These are phyloP conservation scores for Synanthedon andrenaeformis DNA, from an alignment of 2,888 invertebrate species.

Conservation along the genomic window DNA sequence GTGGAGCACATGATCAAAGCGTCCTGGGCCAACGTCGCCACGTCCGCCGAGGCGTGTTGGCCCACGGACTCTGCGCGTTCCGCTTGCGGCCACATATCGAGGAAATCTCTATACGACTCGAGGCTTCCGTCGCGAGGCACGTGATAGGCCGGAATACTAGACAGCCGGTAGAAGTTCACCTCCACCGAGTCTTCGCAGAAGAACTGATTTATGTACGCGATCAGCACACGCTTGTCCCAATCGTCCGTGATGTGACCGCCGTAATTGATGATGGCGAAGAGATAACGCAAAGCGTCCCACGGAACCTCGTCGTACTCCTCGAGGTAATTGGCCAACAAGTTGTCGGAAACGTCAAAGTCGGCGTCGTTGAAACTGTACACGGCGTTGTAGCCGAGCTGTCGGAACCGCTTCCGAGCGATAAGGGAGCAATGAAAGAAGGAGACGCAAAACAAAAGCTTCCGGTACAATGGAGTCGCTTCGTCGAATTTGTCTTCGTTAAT, in stretches of 20 bases:
- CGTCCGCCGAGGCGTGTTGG: slow-evolving; percentile 91
- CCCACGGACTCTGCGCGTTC: slow-evolving; percentile 92
- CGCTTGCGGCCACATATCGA: slow-evolving; percentile 79
- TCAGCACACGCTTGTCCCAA: slow-evolving; percentile 78
- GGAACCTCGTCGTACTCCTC: slow-evolving; percentile 91
- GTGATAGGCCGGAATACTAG: slow-evolving; percentile 80
- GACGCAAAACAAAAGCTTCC: slow-evolving; percentile 81
- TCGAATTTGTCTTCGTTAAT: slow-evolving; percentile 83
- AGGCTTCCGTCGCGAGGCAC: slow-evolving; percentile 86
- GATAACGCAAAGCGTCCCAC: slow-evolving; percentile 90
- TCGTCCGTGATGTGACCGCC: slow-evolving; percentile 87
- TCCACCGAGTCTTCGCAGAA: slow-evolving; percentile 79
- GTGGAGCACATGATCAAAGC: slow-evolving; percentile 81
- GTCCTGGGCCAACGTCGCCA: slow-evolving; percentile 85
- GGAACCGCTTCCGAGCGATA: slow-evolving; percentile 86
- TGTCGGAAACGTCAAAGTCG: slow-evolving; percentile 90
- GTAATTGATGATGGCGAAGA: slow-evolving; percentile 90
- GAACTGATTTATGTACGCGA: slow-evolving; percentile 86
- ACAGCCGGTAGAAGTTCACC: slow-evolving; percentile 77
- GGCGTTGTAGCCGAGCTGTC: slow-evolving; percentile 91
- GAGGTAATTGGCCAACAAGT: slow-evolving; percentile 83
- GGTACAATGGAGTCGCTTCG: slow-evolving; percentile 80
- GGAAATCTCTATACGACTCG: slow-evolving; percentile 84
- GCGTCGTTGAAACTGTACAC: slow-evolving; percentile 92
- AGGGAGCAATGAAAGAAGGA: slow-evolving; percentile 90